phyloP scores from a whole-genome alignment of 2,797 vertebrate species.

The Knipowitschia caucasica region DNA sequence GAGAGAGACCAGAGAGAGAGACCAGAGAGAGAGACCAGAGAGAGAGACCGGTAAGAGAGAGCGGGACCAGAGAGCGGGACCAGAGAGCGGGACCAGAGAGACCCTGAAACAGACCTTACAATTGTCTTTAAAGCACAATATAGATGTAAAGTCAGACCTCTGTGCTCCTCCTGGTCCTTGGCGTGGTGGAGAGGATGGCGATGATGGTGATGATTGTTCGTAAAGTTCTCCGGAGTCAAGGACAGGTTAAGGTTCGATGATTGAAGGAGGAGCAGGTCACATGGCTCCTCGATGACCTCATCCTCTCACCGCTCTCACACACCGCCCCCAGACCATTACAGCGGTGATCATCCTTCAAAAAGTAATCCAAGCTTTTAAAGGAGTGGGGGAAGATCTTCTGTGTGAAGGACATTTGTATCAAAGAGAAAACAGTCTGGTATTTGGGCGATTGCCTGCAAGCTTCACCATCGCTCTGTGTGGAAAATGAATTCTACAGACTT shows the following conservation, averaged over 20 bases:
- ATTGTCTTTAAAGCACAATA: no score
- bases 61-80: no score
- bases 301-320: slow-evolving; percentile 37
- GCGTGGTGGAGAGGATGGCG: neutral
- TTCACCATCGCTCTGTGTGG: neutral
- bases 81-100: no score
- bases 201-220: neutral
- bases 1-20: no score
- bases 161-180: neutral
- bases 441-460: neutral
- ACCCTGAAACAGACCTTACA: no score
- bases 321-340: neutral
- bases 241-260: slow-evolving; percentile 15
- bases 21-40: no score
- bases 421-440: neutral
- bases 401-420: neutral
- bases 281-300: neutral
- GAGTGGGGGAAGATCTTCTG: neutral
- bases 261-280: slow-evolving; percentile 12
- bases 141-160: neutral
- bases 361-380: neutral
- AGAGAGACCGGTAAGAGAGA: no score
- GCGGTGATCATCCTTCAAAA: neutral
- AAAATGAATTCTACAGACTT: neutral
- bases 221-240: neutral